Evolutionary conservation across 1,140 invertebrate species (phyloP).

Genomic region (Nylanderia fulva): DNA sequence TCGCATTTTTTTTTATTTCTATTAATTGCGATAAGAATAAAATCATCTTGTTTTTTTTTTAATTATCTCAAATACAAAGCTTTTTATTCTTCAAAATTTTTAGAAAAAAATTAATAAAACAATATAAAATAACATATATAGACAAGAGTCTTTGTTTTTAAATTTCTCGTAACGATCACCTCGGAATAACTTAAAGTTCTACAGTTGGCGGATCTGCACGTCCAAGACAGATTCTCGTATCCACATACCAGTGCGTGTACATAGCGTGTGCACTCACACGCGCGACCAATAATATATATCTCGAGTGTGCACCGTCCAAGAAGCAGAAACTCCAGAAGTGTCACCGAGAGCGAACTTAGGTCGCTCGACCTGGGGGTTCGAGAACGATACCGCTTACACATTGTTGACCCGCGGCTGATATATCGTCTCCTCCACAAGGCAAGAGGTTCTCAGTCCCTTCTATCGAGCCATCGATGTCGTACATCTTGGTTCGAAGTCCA

Average conservation of each 20-base stretch:
- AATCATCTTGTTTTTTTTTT: background rate
- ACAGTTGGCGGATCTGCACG: constrained; percentile 69
- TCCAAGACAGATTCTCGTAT: constrained; percentile 45
- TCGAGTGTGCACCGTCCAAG: constrained; percentile 78
- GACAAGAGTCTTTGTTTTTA: background rate
- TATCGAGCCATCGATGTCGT: constrained; percentile 65
- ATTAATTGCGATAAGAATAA: background rate
- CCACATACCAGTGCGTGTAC: constrained; percentile 50
- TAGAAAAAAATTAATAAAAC: background rate
- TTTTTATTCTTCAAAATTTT: background rate
- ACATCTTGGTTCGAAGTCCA: constrained; percentile 41
- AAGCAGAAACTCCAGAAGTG: constrained; percentile 84
- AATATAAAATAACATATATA: background rate
- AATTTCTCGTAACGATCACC: constrained; percentile 14
- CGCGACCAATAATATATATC: constrained; percentile 77
- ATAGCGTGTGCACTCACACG: constrained; percentile 63
- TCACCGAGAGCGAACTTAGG: constrained; percentile 83
- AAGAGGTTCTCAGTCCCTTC: constrained; percentile 79
- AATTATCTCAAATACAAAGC: background rate
- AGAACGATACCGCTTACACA: constrained; percentile 80
- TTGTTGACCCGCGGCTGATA: constrained; percentile 84
- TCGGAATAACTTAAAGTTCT: constrained; percentile 76
- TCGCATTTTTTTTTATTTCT: background rate
- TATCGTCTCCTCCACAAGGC: constrained; percentile 77
- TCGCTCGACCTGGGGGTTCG: constrained; percentile 77